Percentiles rank a stretch among this genome's conserved stretches.
Conservation (phyloP, 2,113 vertebrate species). For the Tragelaphus scriptus region DNA sequence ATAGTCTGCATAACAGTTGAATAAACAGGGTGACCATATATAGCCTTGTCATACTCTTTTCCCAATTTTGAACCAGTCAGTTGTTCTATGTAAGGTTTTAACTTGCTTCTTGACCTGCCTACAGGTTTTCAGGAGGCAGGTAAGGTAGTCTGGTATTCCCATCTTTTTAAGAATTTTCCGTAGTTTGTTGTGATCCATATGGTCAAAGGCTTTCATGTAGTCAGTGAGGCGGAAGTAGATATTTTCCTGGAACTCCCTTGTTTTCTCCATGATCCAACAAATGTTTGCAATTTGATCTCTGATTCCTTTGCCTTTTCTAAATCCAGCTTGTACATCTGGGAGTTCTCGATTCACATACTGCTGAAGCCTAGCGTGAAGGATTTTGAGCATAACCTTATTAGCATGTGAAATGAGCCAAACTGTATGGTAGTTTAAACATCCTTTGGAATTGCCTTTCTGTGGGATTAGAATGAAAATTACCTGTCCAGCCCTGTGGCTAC, state of each 20-base stretch:
- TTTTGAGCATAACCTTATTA: neutral
- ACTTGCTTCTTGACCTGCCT: neutral
- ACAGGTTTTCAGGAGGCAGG: neutral
- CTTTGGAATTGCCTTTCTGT: neutral
- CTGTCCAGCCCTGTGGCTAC: neutral
- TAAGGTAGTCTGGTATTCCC: neutral
- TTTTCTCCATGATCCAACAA: neutral
- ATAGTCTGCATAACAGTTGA: neutral
- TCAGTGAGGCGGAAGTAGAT: neutral
- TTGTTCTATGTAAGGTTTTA: neutral
- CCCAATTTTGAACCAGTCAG: neutral
- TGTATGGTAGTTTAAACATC: neutral
- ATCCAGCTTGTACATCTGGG: neutral
- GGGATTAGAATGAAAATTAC: neutral
- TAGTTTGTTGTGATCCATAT: neutral
- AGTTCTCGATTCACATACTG: neutral
- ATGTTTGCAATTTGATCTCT: neutral
- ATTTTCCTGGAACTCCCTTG: neutral
- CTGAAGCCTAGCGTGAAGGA: neutral
- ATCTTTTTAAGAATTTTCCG: neutral
- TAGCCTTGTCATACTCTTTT: neutral
- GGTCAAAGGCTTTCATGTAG: neutral
- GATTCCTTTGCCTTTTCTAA: neutral
- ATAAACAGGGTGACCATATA: neutral
- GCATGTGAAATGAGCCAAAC: neutral